These are phyloP conservation scores for Steinernema hermaphroditum DNA, from an alignment of 2,888 invertebrate genomes.

Conservation along the genomic window DNA sequence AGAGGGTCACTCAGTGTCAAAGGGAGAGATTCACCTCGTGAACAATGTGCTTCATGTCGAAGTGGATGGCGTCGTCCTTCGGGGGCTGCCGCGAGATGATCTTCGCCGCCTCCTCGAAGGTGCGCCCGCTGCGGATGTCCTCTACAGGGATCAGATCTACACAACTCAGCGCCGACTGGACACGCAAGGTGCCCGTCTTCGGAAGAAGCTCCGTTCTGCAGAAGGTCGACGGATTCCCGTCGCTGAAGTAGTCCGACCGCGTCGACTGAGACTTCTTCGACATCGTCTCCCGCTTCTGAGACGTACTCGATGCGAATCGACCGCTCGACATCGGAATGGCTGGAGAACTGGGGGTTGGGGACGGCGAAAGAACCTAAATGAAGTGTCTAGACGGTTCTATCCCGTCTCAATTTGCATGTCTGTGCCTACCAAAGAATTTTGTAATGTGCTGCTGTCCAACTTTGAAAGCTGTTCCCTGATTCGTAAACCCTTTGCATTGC, in stretches of 20 bases:
- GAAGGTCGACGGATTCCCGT: constrained; percentile 9
- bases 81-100: neutral
- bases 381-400: no score
- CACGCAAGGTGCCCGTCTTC: neutral
- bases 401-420: no score
- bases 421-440: no score
- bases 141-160: neutral
- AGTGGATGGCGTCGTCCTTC: neutral
- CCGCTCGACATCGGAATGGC: no score
- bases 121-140: neutral
- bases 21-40: neutral
- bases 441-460: no score
- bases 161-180: neutral
- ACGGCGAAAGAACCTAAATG: no score
- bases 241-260: constrained; percentile 9
- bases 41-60: constrained; percentile 10
- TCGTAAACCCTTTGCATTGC: no score
- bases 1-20: no score
- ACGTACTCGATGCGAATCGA: no score
- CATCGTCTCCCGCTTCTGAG: no score
- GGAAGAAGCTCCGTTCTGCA: neutral
- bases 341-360: no score
- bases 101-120: constrained; percentile 9
- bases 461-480: no score
- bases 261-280: neutral